phyloP scores from a whole-genome alignment of 2,113 vertebrate species.

The Istiophorus platypterus region DNA sequence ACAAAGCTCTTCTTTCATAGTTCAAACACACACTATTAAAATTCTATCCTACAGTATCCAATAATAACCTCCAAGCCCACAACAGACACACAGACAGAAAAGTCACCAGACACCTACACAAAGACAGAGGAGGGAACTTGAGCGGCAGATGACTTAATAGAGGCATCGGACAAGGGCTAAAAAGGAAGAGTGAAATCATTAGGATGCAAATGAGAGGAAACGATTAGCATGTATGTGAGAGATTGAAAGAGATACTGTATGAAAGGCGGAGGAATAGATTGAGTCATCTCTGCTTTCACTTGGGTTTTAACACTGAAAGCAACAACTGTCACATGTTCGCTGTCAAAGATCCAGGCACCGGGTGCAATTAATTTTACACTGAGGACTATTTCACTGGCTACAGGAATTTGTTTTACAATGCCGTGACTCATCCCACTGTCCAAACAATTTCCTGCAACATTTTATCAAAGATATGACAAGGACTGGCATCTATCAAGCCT shows the following conservation, averaged over 20 bases:
- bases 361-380: conserved; percentile 74
- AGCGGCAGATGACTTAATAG: conserved; percentile 71
- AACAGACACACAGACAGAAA: conserved; percentile 38
- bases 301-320: conserved; percentile 60
- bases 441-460: conserved; percentile 38
- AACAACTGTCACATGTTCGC: conserved; percentile 59
- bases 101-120: conserved; percentile 63
- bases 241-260: conserved; percentile 80
- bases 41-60: conserved; percentile 25
- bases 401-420: conserved; percentile 67
- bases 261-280: conserved; percentile 71
- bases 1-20: not conserved
- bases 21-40: conserved; percentile 42
- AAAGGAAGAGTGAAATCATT: conserved; percentile 85
- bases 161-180: conserved; percentile 68
- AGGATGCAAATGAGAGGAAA: conserved; percentile 91
- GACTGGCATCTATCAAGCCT: not conserved
- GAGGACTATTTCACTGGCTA: conserved; percentile 63
- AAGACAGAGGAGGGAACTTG: conserved; percentile 60
- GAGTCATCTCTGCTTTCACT: conserved; percentile 65
- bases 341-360: conserved; percentile 68
- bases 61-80: conserved; percentile 53
- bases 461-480: conserved; percentile 8
- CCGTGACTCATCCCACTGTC: conserved; percentile 36
- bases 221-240: conserved; percentile 84